Evolutionary conservation across 1,140 invertebrate genomes (phyloP).

Genomic region (Piezodorus guildinii): DNA sequence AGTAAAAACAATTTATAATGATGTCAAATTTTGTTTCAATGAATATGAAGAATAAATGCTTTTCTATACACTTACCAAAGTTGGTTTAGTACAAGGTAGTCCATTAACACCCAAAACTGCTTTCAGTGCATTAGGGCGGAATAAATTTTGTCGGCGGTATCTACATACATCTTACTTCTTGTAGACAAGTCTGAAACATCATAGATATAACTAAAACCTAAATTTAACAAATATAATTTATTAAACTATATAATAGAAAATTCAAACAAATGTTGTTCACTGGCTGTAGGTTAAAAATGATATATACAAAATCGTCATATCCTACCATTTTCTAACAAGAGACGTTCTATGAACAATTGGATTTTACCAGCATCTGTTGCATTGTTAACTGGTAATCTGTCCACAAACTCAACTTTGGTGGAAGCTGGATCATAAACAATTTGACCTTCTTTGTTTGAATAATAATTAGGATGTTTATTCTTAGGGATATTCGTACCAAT

Average conservation of each 20-base stretch:
- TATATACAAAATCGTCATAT: neutral
- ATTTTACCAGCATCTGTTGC: constrained; percentile 6
- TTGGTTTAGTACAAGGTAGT: neutral
- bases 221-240: too few relatives aligned
- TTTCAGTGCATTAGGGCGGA: constrained; percentile 18
- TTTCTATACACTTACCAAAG: neutral
- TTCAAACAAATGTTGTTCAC: too few relatives aligned
- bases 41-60: too few relatives aligned
- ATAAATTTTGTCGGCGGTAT: neutral
- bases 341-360: neutral
- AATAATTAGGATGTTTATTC: constrained; percentile 16
- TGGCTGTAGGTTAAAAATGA: too few relatives aligned
- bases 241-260: too few relatives aligned
- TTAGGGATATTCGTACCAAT: constrained; percentile 24
- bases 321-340: constrained; percentile 1
- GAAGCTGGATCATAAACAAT: constrained; percentile 19
- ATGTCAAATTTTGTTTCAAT: too few relatives aligned
- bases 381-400: constrained; percentile 6
- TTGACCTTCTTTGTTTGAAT: too few relatives aligned
- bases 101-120: constrained; percentile 17
- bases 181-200: neutral
- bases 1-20: too few relatives aligned
- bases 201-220: neutral
- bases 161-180: neutral
- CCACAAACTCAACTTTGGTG: constrained; percentile 12